Base-by-base conservation (phyloP, 2,888 invertebrate genomes). In the Ophion ventricosus region DNA sequence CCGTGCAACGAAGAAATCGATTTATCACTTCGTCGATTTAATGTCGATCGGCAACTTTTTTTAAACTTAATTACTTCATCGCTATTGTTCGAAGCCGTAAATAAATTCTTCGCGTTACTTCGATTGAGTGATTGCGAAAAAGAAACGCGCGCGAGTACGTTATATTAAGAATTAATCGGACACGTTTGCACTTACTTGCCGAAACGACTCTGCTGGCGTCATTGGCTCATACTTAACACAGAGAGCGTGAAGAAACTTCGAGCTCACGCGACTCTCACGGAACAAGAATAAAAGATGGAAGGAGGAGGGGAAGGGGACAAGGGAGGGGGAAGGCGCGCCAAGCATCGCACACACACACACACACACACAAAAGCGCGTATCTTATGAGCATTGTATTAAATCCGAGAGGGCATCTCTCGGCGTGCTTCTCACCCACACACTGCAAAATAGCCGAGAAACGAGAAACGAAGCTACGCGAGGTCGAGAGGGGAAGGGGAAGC, bases 331-430 rank as follows among this genome's bases (percentile, higher is more conserved):
- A 82, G 80, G 80, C 61, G 61, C 66, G 73, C 61, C 66, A 64
- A 40, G 75, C 56, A 82, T 67, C 75, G 72, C 83, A 80, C 82
- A 85, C 84, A 64, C 83, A 61, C 17, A 17, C 61, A 72, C 35
- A 72, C 56, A 82, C 67, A 75, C 75, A 69, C 83, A n/a, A n/a
- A n/a, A n/a, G 81, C 82, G 82, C 84, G 59, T 82, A 61, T 29
- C 20, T 23, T 56, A 23, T 17, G 23, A 35, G 17, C 35, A 23
- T 72, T 72, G 2, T 59, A 35, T 70, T 70, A 26, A n/a, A n/a
- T 5, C 10, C 56, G 56, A 70, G 70, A 70, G 56, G 35, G 67
- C 17, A 70, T 26, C 49, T 69, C 70, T n/a, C 26, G 20, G 29
- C 49, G 56, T 56, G 29, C 56, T 57, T 57, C 20, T 70, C 56